phyloP scores from a whole-genome alignment of 2,113 vertebrate genomes.

The Ochotona curzoniae region DNA sequence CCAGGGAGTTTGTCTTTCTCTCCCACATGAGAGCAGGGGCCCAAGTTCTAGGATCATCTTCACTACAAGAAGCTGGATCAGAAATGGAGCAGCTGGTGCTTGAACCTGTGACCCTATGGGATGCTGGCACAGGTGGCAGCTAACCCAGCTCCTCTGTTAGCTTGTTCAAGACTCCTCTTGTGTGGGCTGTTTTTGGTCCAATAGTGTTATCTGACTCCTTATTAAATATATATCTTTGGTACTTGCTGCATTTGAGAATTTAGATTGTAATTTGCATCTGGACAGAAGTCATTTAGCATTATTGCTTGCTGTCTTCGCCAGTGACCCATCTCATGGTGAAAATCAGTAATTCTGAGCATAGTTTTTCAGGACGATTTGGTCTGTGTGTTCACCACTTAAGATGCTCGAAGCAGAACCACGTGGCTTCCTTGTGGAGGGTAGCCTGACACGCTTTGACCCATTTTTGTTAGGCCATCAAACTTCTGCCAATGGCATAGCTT shows the following conservation, averaged over 20 bases:
- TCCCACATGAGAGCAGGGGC: too few species aligned
- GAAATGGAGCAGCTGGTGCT: too few species aligned
- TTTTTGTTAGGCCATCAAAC: constrained; percentile 27
- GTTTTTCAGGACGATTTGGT: constrained; percentile 18
- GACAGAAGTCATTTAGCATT: not conserved
- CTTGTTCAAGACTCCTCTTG: too few species aligned
- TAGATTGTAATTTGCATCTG: not conserved
- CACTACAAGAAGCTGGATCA: too few species aligned
- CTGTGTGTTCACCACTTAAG: constrained; percentile 34
- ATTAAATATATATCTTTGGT: not conserved
- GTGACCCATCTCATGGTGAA: not conserved
- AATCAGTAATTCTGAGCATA: constrained; percentile 20
- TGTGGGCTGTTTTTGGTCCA: not conserved
- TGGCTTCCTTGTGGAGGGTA: constrained; percentile 16
- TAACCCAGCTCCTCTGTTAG: too few species aligned
- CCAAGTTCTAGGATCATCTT: too few species aligned
- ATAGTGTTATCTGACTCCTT: not conserved
- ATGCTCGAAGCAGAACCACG: constrained; percentile 50
- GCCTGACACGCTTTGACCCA: not conserved
- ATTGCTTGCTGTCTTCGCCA: not conserved
- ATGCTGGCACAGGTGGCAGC: too few species aligned
- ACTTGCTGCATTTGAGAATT: not conserved
- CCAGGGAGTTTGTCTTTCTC: too few species aligned
- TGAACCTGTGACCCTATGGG: too few species aligned
- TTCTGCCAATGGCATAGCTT: constrained; percentile 49